These are phyloP conservation scores for Microtus pennsylvanicus DNA, from an alignment of 2,113 vertebrate species.

Conservation along the genomic window DNA sequence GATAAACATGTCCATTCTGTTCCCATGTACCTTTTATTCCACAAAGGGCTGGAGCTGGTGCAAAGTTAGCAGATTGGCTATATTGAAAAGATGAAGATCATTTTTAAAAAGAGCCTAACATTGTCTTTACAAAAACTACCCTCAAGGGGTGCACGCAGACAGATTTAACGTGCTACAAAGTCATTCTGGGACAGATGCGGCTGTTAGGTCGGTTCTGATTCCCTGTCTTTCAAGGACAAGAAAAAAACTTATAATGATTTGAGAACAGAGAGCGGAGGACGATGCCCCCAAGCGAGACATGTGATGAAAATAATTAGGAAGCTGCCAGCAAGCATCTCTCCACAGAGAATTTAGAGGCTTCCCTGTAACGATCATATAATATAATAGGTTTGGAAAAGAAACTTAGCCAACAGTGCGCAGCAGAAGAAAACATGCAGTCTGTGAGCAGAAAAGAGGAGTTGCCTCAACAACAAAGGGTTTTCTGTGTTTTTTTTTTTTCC, in stretches of 20 bases:
- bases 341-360: not conserved
- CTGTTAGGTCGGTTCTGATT: not conserved
- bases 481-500: not conserved
- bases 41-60: not conserved
- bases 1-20: not conserved
- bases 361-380: not conserved
- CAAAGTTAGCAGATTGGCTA: not conserved
- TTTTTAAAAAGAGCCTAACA: conserved; percentile 45
- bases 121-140: conserved; percentile 51
- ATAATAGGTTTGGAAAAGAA: not conserved
- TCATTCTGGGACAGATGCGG: conserved; percentile 24
- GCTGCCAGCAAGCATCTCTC: not conserved
- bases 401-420: not conserved
- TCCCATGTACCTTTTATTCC: not conserved
- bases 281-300: not conserved
- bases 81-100: conserved; percentile 4
- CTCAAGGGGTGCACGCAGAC: not conserved
- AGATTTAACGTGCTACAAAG: conserved; percentile 32
- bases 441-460: not conserved
- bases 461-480: not conserved
- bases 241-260: conserved; percentile 42
- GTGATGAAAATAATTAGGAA: conserved; percentile 17
- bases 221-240: conserved; percentile 59
- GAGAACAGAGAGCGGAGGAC: not conserved
- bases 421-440: not conserved